Conservation (phyloP, 2,113 vertebrate genomes). For the Thymallus thymallus region DNA sequence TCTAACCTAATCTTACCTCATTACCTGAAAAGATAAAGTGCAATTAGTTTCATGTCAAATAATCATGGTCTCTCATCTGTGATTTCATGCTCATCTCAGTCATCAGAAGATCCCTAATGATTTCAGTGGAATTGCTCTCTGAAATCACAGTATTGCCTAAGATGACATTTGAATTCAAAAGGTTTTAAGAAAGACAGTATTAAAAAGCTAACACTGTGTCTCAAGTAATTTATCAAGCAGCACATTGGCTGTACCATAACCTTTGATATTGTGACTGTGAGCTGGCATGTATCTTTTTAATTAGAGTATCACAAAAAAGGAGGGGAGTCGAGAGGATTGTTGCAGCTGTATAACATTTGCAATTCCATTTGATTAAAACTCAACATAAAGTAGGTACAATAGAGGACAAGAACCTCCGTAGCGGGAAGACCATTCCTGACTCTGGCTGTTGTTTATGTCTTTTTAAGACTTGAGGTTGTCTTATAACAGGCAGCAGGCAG, state of each 20-base stretch:
- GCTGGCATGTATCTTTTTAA: conserved; percentile 15
- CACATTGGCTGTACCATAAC: not conserved
- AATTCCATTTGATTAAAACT: conserved; percentile 27
- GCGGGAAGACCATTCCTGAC: not conserved
- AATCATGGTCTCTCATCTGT: too few relatives aligned
- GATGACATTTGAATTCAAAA: not conserved
- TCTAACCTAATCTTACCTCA: too few relatives aligned
- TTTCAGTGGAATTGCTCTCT: not conserved
- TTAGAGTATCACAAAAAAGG: conserved; percentile 3
- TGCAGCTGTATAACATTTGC: conserved; percentile 12
- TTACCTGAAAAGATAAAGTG: too few relatives aligned
- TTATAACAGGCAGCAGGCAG: conserved; percentile 5
- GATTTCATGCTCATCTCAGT: not conserved
- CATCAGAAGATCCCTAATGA: not conserved
- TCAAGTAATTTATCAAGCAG: not conserved
- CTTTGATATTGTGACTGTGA: conserved; percentile 9
- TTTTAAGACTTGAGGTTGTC: conserved; percentile 3
- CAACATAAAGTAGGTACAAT: conserved; percentile 16
- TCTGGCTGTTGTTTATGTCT: not conserved
- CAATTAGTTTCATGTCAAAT: too few relatives aligned
- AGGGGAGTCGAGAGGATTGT: not conserved
- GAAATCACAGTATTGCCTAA: not conserved
- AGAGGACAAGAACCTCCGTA: conserved; percentile 4
- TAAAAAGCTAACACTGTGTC: not conserved
- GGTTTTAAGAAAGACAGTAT: not conserved